These are phyloP conservation scores for Sebastes steindachneri DNA, from an alignment of 2,797 vertebrate genomes.

Conservation along the genomic window DNA sequence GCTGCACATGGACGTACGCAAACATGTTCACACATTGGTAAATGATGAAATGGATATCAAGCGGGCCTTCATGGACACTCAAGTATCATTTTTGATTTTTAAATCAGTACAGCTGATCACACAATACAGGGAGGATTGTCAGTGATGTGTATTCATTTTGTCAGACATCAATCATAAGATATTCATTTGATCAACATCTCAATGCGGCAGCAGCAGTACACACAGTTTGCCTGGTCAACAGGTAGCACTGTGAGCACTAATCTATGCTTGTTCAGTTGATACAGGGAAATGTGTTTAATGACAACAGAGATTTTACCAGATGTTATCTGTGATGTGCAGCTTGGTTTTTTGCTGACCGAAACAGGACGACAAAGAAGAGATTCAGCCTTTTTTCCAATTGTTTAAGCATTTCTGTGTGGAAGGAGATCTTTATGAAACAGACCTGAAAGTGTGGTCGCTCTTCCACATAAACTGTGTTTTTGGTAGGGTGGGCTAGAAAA, in stretches of 20 bases:
- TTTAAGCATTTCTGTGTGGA: not conserved
- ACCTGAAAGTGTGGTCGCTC: not conserved
- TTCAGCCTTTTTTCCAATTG: not conserved
- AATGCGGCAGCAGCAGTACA: not conserved
- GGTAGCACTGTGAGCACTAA: not conserved
- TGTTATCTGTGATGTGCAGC: not conserved
- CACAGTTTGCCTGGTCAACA: not conserved
- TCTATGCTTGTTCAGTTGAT: not conserved
- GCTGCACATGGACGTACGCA: not conserved
- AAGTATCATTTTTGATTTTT: not conserved
- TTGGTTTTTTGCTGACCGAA: not conserved
- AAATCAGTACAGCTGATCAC: not conserved
- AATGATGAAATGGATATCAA: accelerated
- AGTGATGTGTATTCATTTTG: not conserved
- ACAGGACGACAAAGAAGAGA: not conserved
- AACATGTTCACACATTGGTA: not conserved
- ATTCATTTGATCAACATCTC: not conserved
- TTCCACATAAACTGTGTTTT: not conserved
- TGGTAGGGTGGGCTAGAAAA: too few species aligned
- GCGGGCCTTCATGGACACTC: not conserved
- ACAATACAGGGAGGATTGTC: not conserved
- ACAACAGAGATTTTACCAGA: not conserved
- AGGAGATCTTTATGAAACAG: not conserved
- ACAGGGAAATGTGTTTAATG: not conserved
- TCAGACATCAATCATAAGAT: not conserved